Evolutionary conservation across 2,888 invertebrate species (phyloP).

Genomic region (Automeris io): DNA sequence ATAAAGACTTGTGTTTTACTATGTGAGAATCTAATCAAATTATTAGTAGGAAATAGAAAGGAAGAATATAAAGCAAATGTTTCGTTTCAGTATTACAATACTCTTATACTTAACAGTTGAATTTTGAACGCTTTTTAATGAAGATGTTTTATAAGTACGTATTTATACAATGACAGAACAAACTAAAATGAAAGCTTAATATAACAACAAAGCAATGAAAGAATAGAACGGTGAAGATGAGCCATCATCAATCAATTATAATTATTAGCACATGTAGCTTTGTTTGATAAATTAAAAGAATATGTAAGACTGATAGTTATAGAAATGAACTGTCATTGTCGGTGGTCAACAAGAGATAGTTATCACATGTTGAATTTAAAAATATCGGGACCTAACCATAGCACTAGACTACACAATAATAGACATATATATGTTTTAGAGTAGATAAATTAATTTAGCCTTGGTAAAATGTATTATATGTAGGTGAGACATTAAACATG

Average conservation of each 20-base stretch:
- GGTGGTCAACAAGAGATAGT: conserved; percentile 38
- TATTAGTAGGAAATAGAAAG: too few relatives aligned
- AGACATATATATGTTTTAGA: conserved; percentile 44
- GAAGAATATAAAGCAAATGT: too few relatives aligned
- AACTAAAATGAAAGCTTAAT: neutral
- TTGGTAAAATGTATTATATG: conserved; percentile 37
- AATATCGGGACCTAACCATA: conserved; percentile 43
- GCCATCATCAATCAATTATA: conserved; percentile 41
- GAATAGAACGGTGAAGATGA: conserved; percentile 14
- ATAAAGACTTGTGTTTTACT: conserved; percentile 1
- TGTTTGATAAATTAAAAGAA: conserved; percentile 40
- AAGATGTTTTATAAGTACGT: too few relatives aligned
- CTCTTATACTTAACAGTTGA: too few relatives aligned
- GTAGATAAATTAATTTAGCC: conserved; percentile 36
- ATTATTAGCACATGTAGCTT: conserved; percentile 39
- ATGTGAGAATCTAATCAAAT: too few relatives aligned
- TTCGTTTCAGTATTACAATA: too few relatives aligned
- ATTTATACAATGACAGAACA: too few relatives aligned
- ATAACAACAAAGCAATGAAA: neutral
- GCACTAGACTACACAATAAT: conserved; percentile 41
- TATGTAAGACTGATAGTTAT: conserved; percentile 25
- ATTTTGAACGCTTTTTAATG: too few relatives aligned
- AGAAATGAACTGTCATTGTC: conserved; percentile 31
- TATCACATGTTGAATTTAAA: conserved; percentile 33
- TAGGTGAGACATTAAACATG: conserved; percentile 24